phyloP scores from a whole-genome alignment of 2,113 vertebrate species.

The Platysteira castanea region DNA sequence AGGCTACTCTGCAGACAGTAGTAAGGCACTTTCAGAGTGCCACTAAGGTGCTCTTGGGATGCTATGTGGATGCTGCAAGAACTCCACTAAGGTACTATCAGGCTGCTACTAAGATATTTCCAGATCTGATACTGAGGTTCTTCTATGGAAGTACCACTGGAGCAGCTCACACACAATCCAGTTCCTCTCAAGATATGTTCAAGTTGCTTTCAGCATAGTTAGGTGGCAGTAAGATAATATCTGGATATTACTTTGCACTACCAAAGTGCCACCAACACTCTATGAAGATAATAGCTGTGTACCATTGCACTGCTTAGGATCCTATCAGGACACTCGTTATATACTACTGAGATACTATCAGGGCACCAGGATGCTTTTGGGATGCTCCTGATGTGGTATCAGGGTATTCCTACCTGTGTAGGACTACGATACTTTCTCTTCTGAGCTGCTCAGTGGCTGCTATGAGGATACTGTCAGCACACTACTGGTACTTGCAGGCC shows the following conservation, averaged over 20 bases:
- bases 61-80: neutral
- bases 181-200: neutral
- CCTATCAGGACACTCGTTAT: neutral
- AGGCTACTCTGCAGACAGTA: neutral
- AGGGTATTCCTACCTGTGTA: neutral
- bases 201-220: neutral
- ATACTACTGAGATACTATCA: neutral
- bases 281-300: neutral
- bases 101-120: neutral
- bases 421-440: too few relatives aligned
- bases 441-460: neutral
- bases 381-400: neutral
- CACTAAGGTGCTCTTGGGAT: neutral
- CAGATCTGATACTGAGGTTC: neutral
- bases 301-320: neutral
- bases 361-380: neutral
- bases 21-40: neutral
- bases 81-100: fast-evolving
- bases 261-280: neutral
- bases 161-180: neutral
- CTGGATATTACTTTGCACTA: neutral
- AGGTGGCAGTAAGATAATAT: fast-evolving
- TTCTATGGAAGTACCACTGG: fast-evolving
- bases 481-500: neutral
- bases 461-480: neutral